A percentile compares a stretch with the other conserved stretches of the same genome.
Evolutionary conservation across 1,140 invertebrate species (phyloP).

Genomic region (Papilio polytes): DNA sequence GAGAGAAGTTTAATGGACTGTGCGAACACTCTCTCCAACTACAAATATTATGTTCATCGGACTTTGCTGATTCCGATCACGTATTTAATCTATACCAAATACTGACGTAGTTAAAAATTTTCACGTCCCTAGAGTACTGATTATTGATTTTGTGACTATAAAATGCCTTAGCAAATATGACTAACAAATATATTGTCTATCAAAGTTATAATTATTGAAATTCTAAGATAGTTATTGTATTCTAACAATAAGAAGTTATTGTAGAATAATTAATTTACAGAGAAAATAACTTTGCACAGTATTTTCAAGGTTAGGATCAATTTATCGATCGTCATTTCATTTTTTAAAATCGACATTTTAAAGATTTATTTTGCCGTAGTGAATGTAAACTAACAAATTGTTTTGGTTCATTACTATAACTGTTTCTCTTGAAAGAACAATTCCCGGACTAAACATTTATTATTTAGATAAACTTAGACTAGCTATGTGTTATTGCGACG

Average conservation of each 20-base stretch:
- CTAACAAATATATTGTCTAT: neutral
- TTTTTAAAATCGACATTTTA: neutral
- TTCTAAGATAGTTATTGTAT: too few species aligned
- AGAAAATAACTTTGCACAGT: too few species aligned
- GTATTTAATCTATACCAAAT: slow-evolving; percentile 23
- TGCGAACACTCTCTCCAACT: neutral
- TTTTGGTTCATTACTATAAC: neutral
- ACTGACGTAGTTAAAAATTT: slow-evolving; percentile 10
- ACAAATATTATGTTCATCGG: slow-evolving; percentile 16
- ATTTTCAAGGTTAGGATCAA: too few species aligned
- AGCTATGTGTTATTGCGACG: slow-evolving; percentile 45
- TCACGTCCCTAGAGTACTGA: neutral
- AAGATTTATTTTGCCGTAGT: neutral
- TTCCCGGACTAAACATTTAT: slow-evolving; percentile 46
- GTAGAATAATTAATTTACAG: neutral
- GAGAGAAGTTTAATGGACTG: slow-evolving; percentile 24
- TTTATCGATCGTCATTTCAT: too few species aligned
- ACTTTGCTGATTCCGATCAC: neutral
- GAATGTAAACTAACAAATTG: neutral
- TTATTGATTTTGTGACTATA: neutral
- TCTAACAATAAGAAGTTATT: neutral
- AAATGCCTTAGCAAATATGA: neutral
- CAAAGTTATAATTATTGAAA: neutral
- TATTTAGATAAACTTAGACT: slow-evolving; percentile 48
- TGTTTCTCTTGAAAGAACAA: neutral